Base-by-base conservation (phyloP, 2,888 invertebrate species). In the Elysia crispata region DNA sequence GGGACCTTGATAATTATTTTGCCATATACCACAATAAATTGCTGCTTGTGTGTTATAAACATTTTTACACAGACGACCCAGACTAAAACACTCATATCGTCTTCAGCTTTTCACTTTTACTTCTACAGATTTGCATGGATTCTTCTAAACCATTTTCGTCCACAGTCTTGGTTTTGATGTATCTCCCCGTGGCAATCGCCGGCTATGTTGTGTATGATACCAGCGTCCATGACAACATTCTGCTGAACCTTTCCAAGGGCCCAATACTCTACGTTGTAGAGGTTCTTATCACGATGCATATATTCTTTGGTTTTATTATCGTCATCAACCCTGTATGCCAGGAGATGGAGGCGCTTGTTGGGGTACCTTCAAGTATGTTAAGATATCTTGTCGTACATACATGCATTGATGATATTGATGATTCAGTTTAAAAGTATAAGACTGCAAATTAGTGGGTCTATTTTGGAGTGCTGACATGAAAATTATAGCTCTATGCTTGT, bases 301-400 rank as follows among this genome's bases (percentile, higher is more conserved):
- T 95, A 25, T 90, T 95, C 41, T 92, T 94, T 72, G 95, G 95
- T 33, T 95, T 95, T 90, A 92, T 95, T 82, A 95, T 95, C 85
- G 94, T 95, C 83, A 93, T 95, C 84, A 95, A 95, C 92, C 95
- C 95, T 0, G 94, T 95, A 60, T 94, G 94, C 88, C 95, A 96
- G 89, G 96, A 97, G 85, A 92, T 97, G 54, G 97, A 97, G 91
- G 95, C 96, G 86, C 93, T 94, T 76, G 93, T 97, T 23, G 94
- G 94, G 31, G 94, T 97, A 81, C 94, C 96, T 0, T 94, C 95
- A 94, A 93, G 97, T 96, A 92, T 89, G 93, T 82, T 33, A n/a
- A 94, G 31, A 94, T 97, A 81, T 94, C 96, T 0, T 94, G 95
- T 94, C 93, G 97, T 96, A 92, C 89, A 93, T 81, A 41, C n/a